Base-by-base conservation (phyloP, 2,888 invertebrate genomes). In the Spisula subtruncata region DNA sequence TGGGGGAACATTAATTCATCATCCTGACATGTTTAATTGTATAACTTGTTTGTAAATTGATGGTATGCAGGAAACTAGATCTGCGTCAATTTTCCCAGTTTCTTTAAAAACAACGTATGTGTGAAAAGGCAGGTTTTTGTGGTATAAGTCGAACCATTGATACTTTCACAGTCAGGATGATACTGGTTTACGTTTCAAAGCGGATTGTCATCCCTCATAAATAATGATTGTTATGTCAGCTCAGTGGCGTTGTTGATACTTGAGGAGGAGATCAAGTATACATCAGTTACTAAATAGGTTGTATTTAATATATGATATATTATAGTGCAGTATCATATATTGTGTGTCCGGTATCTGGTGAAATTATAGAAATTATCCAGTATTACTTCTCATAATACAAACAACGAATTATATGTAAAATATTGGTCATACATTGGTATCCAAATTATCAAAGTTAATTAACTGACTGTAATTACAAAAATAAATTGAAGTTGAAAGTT, bases 81-180 rank as follows among this genome's bases (percentile, higher is more conserved):
- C 32, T 85, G 56, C 54, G 35, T 35, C 85, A 79, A 85, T 85
- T 85, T 85, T 41, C 41, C 41, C 18, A 80, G 56, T 54, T 85
- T 54, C 18, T 75, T 18, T 56, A 41, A 79, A 85, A 79, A 32
- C 35, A n/a, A 20, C 56, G 80, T 32, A 56, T 80, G 85, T 85
- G 85, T 85, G 80, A 85, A 85, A 85, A 35, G 56, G 41, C 80
- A 56, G 79, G 71, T 85, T 85, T 85, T 85, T 75, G 75, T 35
- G 29, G 80, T 80, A 85, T 80, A 79, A 85, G 80, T 56, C 80
- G 16, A 32, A 29, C 48, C 75, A 56, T 41, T 32, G 80, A 85
- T 85, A 85, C 80, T 35, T 12, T 35, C 29, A 41, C 54, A 56
- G 54, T 79, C 80, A 85, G 51, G 32, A 41, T 5, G 80, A 48